phyloP scores from a whole-genome alignment of 2,888 invertebrate species.

The Tetrapedia diversipes region DNA sequence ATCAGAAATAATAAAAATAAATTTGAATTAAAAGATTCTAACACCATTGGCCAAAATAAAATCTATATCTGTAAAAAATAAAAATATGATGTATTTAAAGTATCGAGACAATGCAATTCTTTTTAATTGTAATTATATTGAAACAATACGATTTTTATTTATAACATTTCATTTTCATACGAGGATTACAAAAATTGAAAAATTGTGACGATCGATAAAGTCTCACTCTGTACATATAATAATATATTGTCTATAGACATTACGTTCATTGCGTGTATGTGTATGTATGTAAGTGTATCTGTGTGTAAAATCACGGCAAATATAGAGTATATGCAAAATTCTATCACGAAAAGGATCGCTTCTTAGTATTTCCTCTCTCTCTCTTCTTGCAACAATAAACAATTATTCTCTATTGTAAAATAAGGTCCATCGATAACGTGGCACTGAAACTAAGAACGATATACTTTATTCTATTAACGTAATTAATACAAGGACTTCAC shows the following conservation, averaged over 20 bases:
- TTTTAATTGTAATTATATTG: slow-evolving; percentile 31
- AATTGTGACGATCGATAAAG: slow-evolving; percentile 45
- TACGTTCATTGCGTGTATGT: slow-evolving; percentile 28
- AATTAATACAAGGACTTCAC: slow-evolving; percentile 47
- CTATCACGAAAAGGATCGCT: slow-evolving; percentile 6
- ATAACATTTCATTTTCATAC: slow-evolving; percentile 46
- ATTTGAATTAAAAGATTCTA: not conserved
- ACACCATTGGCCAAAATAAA: not conserved
- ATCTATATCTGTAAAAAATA: not conserved
- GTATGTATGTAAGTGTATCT: not conserved
- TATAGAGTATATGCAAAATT: slow-evolving; percentile 26
- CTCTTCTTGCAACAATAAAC: slow-evolving; percentile 8
- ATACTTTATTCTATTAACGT: slow-evolving; percentile 55
- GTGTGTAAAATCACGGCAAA: slow-evolving; percentile 20
- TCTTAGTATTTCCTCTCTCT: not conserved
- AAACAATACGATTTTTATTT: slow-evolving; percentile 59
- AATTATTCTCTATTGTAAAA: slow-evolving; percentile 38
- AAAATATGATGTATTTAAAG: not conserved
- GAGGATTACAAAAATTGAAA: slow-evolving; percentile 57
- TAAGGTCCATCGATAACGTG: slow-evolving; percentile 49
- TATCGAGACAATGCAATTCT: slow-evolving; percentile 18
- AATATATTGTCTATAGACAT: slow-evolving; percentile 45
- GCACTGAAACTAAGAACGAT: slow-evolving; percentile 53
- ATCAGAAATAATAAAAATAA: not conserved
- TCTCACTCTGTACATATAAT: slow-evolving; percentile 50